phyloP scores from a whole-genome alignment of 2,113 vertebrate genomes.

The Falcunculus frontatus region DNA sequence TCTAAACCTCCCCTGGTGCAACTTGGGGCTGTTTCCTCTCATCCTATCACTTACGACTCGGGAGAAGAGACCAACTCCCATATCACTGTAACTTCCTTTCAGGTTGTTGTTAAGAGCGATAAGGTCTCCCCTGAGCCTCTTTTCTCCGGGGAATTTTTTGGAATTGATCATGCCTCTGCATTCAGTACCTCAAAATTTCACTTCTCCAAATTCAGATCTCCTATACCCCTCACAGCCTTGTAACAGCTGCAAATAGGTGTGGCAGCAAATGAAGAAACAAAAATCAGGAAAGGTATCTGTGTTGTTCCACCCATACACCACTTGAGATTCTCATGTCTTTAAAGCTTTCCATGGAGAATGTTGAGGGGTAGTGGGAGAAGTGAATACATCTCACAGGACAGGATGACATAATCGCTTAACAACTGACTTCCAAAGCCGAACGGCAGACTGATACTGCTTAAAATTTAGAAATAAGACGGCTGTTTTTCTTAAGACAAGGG shows the following conservation, averaged over 20 bases:
- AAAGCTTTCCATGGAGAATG: background rate
- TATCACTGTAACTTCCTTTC: background rate
- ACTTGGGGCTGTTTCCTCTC: background rate
- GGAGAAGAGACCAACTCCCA: fast-evolving
- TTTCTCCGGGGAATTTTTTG: background rate
- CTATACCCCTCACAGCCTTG: background rate
- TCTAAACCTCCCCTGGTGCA: background rate
- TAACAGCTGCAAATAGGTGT: background rate
- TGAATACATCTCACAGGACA: background rate
- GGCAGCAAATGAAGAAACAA: background rate
- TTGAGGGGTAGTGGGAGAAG: background rate
- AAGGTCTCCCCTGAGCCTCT: background rate
- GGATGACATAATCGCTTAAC: background rate
- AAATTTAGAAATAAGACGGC: background rate
- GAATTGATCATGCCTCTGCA: background rate
- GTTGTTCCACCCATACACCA: background rate
- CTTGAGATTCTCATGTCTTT: background rate
- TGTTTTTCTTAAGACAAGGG: background rate
- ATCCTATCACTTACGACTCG: background rate
- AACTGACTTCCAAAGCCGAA: background rate
- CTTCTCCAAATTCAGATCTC: background rate
- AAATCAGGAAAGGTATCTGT: background rate
- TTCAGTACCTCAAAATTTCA: background rate
- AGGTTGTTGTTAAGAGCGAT: background rate
- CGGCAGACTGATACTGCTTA: background rate